Evolutionary conservation across 2,113 vertebrate genomes (phyloP), one percentile per base, ranked within the genome.

Genomic region (Hypanus sabinus): DNA sequence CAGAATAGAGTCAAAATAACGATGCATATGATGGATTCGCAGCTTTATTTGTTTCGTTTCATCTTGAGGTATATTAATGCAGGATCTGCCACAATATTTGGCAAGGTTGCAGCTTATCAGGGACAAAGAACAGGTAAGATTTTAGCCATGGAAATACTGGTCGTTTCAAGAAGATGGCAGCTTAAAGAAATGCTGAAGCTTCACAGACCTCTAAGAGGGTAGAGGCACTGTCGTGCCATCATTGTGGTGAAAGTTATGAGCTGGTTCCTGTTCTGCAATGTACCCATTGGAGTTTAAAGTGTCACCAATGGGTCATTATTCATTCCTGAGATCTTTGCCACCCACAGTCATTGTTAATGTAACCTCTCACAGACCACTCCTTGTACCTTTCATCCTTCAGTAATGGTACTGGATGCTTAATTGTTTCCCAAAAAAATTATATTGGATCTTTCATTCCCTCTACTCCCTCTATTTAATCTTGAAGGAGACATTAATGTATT

Each of bases 41-140:
- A 97, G 96, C 96, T 97, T 95, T 97, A 96, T 96, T 96, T 97
- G 96, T 97, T 96, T 83, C 96, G 96, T 27, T 96, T 97, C 96
- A 97, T 97, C 95, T 96, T 97, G 95, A 97, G 96, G 96, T 97
- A 97, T 94, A 94, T 97, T 94, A 97, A 98, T 97, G 95, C 96
- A 97, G 97, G 96, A 96, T 95, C 96, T 94, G 94, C 95, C 95
- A 97, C 97, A 95, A 97, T 97, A 96, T 97, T 96, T 94, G 98
- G 98, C 97, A 98, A 97, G 98, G 97, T 98, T 96, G 98, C 97
- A 96, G 97, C 96, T 97, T 98, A 97, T 97, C 97, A 98, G 97
- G 96, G 95, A 95, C 97, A 96, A 97, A 97, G 96, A 95, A 97
- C 95, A 98, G 98, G 98, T 98, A 98, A 95, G 96, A 95, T 94